These are phyloP conservation scores for Clanis bilineata DNA, from an alignment of 2,888 invertebrate genomes.

Conservation along the genomic window DNA sequence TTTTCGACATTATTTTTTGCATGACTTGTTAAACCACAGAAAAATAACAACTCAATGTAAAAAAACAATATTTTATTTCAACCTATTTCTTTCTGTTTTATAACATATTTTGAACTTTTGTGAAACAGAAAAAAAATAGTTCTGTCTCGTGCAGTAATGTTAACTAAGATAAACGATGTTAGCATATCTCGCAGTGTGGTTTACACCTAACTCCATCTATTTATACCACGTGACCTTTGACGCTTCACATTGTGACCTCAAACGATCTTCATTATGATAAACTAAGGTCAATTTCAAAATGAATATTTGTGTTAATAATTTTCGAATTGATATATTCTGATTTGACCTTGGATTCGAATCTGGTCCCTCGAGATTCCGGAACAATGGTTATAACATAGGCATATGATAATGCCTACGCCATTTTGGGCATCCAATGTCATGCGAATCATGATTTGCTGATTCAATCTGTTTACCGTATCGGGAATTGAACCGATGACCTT, in stretches of 20 bases:
- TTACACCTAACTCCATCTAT: too few relatives aligned
- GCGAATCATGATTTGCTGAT: background rate
- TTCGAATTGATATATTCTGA: background rate
- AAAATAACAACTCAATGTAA: too few relatives aligned
- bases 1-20: too few relatives aligned
- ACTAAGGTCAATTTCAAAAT: constrained; percentile 4
- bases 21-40: too few relatives aligned
- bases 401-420: background rate
- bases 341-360: background rate
- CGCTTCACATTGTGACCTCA: background rate
- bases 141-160: too few relatives aligned
- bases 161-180: too few relatives aligned
- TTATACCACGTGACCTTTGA: background rate
- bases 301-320: background rate
- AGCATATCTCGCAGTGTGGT: too few relatives aligned
- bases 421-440: background rate
- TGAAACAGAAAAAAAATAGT: too few relatives aligned
- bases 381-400: background rate
- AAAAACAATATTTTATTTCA: too few relatives aligned
- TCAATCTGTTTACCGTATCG: background rate
- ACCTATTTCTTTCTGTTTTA: too few relatives aligned
- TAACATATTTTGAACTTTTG: too few relatives aligned
- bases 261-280: background rate
- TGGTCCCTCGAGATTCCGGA: background rate
- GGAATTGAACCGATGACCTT: background rate